These are phyloP conservation scores for Nothoprocta perdicaria DNA, from an alignment of 2,113 vertebrate genomes.

Conservation along the genomic window DNA sequence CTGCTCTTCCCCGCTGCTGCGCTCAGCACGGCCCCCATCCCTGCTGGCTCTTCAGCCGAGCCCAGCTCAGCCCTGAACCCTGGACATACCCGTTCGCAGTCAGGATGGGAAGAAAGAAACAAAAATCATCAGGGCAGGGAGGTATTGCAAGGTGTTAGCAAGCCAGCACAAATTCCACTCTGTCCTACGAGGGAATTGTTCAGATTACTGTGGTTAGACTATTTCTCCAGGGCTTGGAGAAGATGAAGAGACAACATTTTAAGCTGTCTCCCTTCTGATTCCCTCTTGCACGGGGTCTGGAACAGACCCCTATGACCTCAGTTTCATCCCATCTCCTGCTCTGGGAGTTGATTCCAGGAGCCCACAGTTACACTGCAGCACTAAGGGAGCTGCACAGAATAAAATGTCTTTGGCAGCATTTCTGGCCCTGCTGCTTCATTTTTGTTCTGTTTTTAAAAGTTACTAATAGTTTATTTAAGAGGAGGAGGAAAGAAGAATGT, in stretches of 20 bases:
- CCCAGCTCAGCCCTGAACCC: neutral
- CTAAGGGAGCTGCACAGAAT: neutral
- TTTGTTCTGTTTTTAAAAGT: conserved; percentile 71
- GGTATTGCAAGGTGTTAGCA: neutral
- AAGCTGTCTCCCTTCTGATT: neutral
- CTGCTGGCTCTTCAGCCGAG: neutral
- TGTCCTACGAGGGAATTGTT: neutral
- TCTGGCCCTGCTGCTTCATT: conserved; percentile 48
- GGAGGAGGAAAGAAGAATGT: conserved; percentile 74
- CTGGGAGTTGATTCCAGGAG: neutral
- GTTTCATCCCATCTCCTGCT: neutral
- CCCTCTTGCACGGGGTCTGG: neutral
- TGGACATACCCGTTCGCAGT: neutral
- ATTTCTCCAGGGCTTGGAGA: neutral
- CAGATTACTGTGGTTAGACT: neutral
- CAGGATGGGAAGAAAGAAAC: neutral
- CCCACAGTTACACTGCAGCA: neutral
- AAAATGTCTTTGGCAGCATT: conserved; percentile 31
- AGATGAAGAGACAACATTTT: conserved; percentile 1
- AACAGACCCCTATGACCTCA: neutral
- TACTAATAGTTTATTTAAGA: conserved; percentile 72
- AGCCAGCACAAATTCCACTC: neutral
- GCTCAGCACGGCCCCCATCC: neutral
- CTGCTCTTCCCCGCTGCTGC: neutral
- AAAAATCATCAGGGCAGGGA: neutral